These are phyloP conservation scores for Gymnoscopelus microlampas DNA, from an alignment of 2,797 vertebrate genomes.

Conservation along the genomic window DNA sequence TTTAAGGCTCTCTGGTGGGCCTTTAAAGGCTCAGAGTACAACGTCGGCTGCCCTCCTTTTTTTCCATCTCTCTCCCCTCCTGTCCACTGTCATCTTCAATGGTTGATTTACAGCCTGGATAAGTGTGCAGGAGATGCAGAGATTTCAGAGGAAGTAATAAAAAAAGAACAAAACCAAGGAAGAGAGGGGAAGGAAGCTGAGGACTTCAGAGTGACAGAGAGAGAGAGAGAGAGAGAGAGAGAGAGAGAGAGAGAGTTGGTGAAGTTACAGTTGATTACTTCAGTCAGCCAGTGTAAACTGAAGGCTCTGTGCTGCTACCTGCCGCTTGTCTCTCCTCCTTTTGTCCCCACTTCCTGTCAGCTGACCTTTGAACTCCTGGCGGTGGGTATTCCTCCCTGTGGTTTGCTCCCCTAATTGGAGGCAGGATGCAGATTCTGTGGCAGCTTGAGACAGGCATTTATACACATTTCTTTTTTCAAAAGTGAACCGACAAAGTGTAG, in stretches of 20 bases:
- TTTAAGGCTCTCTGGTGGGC: conserved; percentile 88
- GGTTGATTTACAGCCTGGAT: conserved; percentile 86
- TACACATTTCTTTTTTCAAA: conserved; percentile 34
- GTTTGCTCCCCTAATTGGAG: conserved; percentile 80
- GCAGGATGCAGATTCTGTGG: conserved; percentile 74
- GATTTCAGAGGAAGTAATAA: conserved; percentile 85
- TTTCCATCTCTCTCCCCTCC: conserved; percentile 83
- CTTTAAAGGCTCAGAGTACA: conserved; percentile 84
- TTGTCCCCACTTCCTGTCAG: conserved; percentile 66
- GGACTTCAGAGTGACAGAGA: conserved; percentile 62
- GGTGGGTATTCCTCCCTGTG: conserved; percentile 64
- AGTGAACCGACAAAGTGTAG: conserved; percentile 34
- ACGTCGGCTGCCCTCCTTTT: conserved; percentile 79
- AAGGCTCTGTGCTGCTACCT: conserved; percentile 43
- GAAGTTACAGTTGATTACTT: conserved; percentile 56
- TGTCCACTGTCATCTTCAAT: conserved; percentile 87
- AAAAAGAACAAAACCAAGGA: conserved; percentile 78
- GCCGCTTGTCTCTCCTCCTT: conserved; percentile 46
- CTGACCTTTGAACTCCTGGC: conserved; percentile 75
- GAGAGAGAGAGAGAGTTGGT: background rate
- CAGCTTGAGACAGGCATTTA: conserved; percentile 50
- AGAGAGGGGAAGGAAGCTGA: conserved; percentile 71
- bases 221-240: conserved; percentile 44
- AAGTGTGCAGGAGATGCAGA: conserved; percentile 76
- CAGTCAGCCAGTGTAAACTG: conserved; percentile 41